These are phyloP conservation scores for human DNA, from an alignment of 2,113 vertebrate species.

Conservation along the genomic window DNA sequence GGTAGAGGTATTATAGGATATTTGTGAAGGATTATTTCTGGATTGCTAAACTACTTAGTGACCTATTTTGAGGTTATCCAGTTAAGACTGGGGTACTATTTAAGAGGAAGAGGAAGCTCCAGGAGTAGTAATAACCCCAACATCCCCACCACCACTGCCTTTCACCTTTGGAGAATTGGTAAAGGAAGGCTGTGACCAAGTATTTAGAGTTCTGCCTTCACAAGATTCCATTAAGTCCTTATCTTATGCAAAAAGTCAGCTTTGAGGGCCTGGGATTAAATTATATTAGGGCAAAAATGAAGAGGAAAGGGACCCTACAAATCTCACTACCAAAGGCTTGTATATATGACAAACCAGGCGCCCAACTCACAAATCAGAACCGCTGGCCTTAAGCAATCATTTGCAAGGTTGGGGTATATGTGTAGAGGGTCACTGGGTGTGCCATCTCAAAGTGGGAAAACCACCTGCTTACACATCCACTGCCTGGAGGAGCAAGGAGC, in stretches of 20 bases:
- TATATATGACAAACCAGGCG: background rate
- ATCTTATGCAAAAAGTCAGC: background rate
- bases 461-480: background rate
- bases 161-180: background rate
- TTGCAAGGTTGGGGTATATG: background rate
- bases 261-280: background rate
- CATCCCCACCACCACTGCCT: background rate
- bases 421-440: background rate
- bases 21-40: constrained; percentile 38
- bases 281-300: background rate
- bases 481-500: background rate
- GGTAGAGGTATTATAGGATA: background rate
- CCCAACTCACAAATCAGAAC: background rate
- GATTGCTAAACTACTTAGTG: constrained; percentile 48
- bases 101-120: background rate
- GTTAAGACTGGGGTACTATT: background rate
- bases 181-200: background rate
- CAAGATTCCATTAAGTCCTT: background rate
- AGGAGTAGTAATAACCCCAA: background rate
- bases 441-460: background rate
- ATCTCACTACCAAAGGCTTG: background rate
- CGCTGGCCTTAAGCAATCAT: background rate
- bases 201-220: background rate
- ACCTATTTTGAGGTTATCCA: constrained; percentile 49
- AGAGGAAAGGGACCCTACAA: background rate